Base-by-base conservation (phyloP, 2,888 invertebrate species). In the Amphipyra tragopoginis region DNA sequence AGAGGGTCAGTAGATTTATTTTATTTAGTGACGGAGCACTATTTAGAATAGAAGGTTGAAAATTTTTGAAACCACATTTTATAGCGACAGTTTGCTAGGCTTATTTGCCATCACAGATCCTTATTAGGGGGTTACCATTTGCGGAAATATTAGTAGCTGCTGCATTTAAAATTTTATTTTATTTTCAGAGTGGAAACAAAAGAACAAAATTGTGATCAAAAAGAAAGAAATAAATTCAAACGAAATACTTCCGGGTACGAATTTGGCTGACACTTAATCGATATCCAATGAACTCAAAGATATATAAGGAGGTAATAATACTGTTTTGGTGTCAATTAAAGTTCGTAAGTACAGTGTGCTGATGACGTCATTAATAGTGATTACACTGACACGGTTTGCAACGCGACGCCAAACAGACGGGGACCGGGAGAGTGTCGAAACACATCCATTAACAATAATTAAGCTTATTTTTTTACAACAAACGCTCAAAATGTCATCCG, bases 401-500 rank as follows among this genome's bases (percentile, higher is more conserved):
- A 73, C 65, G 63, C 66, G 77, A 79, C 71, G 75, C 79, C 56
- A 56, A 56, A 73, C 62, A 66, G 58, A 52, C 40, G 14, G 11
- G 38, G 26, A 52, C 49, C 51, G 69, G 56, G 60, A 69, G 67
- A 58, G 77, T 85, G 80, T 83, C 69, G 82, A 82, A 85, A 86
- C 76, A 75, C 75, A 66, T 78, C 76, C 74, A 80, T 81, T 79
- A 75, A 66, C 65, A 67, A 70, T 82, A 83, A 82, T 84, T 83
- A 81, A 74, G 65, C 68, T 58, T 54, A 26, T 61, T 61, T 70
- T 80, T 80, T 72, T 74, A 79, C 76, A 74, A 54, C 66, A 62
- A 69, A 67, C 61, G 65, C 54, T 74, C 57, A 52, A 77, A 75
- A 75, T 75, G 67, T 69, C 65, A 62, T 63, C 70, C 75, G 49